Evolutionary conservation across 2,113 vertebrate species (phyloP).

Genomic region (Dicrurus megarhynchus): DNA sequence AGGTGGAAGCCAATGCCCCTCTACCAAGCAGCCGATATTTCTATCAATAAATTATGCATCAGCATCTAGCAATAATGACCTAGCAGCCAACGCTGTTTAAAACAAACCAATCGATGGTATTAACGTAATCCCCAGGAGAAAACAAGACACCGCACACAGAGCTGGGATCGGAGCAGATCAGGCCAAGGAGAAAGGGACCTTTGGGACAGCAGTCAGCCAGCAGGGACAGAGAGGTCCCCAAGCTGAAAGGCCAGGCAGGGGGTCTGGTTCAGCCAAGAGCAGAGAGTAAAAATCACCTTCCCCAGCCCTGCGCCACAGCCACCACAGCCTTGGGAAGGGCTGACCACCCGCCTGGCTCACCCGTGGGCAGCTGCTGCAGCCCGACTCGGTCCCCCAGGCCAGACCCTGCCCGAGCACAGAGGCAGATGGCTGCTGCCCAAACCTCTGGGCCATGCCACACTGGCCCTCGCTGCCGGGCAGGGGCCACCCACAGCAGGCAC

Average conservation of each 20-base stretch:
- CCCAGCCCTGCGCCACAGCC: fast-evolving
- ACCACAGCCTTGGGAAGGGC: fast-evolving
- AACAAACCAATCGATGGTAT: slow-evolving; percentile 67
- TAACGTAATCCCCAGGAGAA: slow-evolving; percentile 60
- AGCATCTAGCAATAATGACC: slow-evolving; percentile 65
- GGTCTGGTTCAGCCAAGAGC: neutral
- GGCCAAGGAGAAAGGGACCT: slow-evolving; percentile 58
- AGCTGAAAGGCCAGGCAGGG: neutral
- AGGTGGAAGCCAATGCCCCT: slow-evolving; percentile 39
- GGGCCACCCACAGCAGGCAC: neutral
- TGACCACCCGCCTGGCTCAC: neutral
- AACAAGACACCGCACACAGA: slow-evolving; percentile 43
- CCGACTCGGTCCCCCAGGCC: fast-evolving
- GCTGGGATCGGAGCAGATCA: slow-evolving; percentile 8
- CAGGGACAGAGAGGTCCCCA: neutral
- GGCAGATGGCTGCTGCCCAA: neutral
- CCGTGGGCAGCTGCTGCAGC: neutral
- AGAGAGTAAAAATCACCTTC: neutral
- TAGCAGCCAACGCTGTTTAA: slow-evolving; percentile 63
- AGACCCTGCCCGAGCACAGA: fast-evolving
- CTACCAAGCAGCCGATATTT: slow-evolving; percentile 54
- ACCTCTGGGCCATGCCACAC: neutral
- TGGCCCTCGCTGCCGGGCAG: neutral
- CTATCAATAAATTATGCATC: slow-evolving; percentile 70
- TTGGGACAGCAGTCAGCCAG: neutral